Evolutionary conservation across 2,113 vertebrate genomes (phyloP).

Genomic region (Lota lota): DNA sequence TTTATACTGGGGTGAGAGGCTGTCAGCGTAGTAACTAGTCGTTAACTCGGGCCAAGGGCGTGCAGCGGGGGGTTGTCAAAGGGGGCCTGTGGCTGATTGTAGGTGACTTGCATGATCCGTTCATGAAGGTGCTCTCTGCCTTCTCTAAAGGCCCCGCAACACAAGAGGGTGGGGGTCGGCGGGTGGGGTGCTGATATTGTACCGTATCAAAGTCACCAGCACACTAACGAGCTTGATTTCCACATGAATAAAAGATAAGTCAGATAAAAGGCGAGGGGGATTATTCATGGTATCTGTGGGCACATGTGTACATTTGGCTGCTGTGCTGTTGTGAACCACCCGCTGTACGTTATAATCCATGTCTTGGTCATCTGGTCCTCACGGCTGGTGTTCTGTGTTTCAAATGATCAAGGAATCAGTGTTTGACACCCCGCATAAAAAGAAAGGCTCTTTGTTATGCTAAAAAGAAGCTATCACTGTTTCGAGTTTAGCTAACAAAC

Average conservation of each 20-base stretch:
- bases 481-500: conserved; percentile 4
- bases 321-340: neutral
- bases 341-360: too few species aligned
- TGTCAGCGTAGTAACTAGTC: conserved; percentile 36
- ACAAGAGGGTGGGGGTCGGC: conserved; percentile 29
- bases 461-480: conserved; percentile 16
- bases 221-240: conserved; percentile 55
- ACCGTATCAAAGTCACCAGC: conserved; percentile 49
- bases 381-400: conserved; percentile 41
- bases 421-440: conserved; percentile 8
- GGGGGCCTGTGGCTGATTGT: conserved; percentile 32
- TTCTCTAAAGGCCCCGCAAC: conserved; percentile 42
- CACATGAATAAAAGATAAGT: conserved; percentile 58
- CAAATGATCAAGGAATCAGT: conserved; percentile 35
- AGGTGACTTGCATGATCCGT: conserved; percentile 37
- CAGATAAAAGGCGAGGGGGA: conserved; percentile 15
- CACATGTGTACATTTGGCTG: conserved; percentile 36
- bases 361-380: too few species aligned
- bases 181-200: conserved; percentile 54
- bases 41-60: conserved; percentile 25
- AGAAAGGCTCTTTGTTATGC: conserved; percentile 35
- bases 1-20: conserved; percentile 24
- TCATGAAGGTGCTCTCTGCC: neutral
- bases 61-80: conserved; percentile 54
- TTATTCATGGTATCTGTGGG: conserved; percentile 8